Evolutionary conservation across 2,888 invertebrate species (phyloP).

Genomic region (Flexamia atlantica): DNA sequence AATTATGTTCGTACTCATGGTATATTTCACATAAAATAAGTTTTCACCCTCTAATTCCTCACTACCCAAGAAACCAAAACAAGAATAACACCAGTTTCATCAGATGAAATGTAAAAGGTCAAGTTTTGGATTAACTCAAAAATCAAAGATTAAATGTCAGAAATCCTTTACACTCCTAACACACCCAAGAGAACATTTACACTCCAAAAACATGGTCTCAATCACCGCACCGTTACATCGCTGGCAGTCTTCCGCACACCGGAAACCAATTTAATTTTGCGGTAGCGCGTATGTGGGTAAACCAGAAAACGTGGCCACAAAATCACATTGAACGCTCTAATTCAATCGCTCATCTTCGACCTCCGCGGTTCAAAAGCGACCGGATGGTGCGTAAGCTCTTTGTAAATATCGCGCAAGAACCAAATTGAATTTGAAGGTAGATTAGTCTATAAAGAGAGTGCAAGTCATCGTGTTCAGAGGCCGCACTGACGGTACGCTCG

Average conservation of each 20-base stretch:
- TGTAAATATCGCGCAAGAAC: constrained; percentile 45
- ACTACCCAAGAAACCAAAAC: no score
- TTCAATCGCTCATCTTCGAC: neutral
- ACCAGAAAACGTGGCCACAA: neutral
- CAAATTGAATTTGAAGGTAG: constrained; percentile 52
- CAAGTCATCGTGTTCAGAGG: constrained; percentile 30
- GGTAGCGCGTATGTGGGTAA: neutral
- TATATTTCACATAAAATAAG: no score
- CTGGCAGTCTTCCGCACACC: neutral
- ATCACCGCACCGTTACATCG: no score
- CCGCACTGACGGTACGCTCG: neutral
- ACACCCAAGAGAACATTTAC: no score
- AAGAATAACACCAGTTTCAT: no score
- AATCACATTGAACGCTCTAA: neutral
- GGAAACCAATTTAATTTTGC: constrained; percentile 26
- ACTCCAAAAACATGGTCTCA: no score
- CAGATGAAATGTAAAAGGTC: no score
- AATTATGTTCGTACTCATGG: no score
- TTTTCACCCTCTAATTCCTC: no score
- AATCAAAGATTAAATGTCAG: no score
- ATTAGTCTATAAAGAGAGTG: constrained; percentile 40
- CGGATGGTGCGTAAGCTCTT: neutral
- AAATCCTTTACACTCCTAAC: no score
- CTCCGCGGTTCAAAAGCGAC: neutral
- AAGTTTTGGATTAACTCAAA: no score